Evolutionary conservation across 2,797 vertebrate species (phyloP).

Genomic region (Peromyscus aztecus): DNA sequence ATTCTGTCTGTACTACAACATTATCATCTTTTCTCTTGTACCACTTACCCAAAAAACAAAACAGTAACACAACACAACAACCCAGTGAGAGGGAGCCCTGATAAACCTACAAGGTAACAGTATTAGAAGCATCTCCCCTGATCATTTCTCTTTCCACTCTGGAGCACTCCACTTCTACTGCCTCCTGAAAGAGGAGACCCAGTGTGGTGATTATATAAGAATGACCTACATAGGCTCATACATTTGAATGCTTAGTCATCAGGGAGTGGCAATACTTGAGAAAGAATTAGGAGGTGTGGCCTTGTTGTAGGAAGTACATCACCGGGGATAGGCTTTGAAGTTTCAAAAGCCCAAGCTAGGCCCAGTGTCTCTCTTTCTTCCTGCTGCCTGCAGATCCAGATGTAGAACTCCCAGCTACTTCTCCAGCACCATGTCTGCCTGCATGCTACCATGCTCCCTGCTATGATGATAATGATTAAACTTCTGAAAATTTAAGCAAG

Average conservation of each 20-base stretch:
- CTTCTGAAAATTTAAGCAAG: not conserved
- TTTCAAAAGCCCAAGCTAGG: not conserved
- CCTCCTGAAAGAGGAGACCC: not conserved
- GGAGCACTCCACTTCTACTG: no score
- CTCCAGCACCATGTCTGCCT: not conserved
- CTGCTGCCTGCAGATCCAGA: not conserved
- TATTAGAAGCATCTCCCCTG: no score
- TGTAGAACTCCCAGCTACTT: not conserved
- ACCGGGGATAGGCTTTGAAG: not conserved
- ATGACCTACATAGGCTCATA: not conserved
- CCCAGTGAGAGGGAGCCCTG: not conserved
- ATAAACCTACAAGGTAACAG: not conserved
- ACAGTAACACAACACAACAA: not conserved
- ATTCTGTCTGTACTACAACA: not conserved
- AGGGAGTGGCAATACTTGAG: not conserved
- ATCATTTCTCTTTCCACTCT: not conserved
- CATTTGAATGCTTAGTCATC: not conserved
- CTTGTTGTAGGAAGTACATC: not conserved
- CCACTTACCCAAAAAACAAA: not conserved
- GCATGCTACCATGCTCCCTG: not conserved
- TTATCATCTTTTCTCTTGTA: not conserved
- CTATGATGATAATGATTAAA: not conserved
- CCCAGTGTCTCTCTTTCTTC: not conserved
- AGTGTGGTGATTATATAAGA: not conserved
- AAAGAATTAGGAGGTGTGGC: not conserved